phyloP scores from a whole-genome alignment of 2,113 vertebrate species.

The Nothobranchius furzeri region DNA sequence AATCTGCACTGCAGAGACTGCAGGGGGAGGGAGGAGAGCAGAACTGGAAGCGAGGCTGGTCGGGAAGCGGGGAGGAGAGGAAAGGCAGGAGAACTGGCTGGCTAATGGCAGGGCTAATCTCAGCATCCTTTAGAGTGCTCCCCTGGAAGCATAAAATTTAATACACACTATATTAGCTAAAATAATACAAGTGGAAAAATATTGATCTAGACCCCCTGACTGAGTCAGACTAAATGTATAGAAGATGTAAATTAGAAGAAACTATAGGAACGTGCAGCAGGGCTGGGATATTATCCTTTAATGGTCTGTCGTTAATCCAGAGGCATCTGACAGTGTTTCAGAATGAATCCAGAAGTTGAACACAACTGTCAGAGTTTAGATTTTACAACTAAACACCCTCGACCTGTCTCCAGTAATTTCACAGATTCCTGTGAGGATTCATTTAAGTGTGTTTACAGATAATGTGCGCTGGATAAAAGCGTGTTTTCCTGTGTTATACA shows the following conservation, averaged over 20 bases:
- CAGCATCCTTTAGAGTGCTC: conserved; percentile 1
- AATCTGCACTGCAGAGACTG: conserved; percentile 80
- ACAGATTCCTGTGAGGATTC: conserved; percentile 28
- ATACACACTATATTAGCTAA: not conserved
- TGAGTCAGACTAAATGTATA: not conserved
- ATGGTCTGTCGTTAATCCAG: not conserved
- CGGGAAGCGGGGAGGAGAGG: conserved; percentile 36
- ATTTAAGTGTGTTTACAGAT: conserved; percentile 23
- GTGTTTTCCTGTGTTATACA: conserved; percentile 17
- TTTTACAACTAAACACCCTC: conserved; percentile 32
- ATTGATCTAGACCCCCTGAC: conserved; percentile 10
- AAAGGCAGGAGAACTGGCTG: conserved; percentile 24
- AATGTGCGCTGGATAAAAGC: conserved; percentile 4
- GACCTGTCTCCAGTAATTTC: conserved; percentile 39
- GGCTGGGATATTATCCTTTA: not conserved
- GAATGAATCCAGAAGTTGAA: conserved; percentile 28
- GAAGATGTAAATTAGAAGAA: not conserved
- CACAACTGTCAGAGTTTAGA: conserved; percentile 40
- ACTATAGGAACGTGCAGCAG: not conserved
- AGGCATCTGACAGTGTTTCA: not conserved
- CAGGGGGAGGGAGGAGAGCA: conserved; percentile 42
- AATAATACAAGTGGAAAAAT: conserved; percentile 22
- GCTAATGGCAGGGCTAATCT: conserved; percentile 38
- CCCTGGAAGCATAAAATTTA: conserved; percentile 12
- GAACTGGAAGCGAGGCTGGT: conserved; percentile 22